Evolutionary conservation across 2,888 invertebrate species (phyloP).

Genomic region (Chrysomela aeneicollis): DNA sequence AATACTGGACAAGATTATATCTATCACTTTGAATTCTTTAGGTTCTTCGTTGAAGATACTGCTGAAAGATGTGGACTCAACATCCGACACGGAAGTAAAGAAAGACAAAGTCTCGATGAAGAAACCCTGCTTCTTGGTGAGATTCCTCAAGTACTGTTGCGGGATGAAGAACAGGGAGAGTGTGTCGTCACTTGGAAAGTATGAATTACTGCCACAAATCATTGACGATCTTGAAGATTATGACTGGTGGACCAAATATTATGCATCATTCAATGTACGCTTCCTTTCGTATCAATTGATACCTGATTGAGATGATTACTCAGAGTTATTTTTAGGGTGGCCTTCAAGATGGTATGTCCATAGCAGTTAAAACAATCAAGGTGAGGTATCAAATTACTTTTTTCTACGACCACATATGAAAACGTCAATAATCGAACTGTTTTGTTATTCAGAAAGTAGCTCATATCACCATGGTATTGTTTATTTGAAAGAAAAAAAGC

Average conservation of each 20-base stretch:
- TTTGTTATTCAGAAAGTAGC: too few relatives aligned
- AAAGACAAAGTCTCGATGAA: neutral
- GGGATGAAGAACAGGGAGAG: neutral
- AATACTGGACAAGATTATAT: too few relatives aligned
- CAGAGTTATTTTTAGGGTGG: neutral
- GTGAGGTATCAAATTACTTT: neutral
- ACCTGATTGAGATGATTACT: constrained; percentile 31
- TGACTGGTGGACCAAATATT: constrained; percentile 69
- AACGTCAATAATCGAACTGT: too few relatives aligned
- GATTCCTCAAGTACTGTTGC: neutral
- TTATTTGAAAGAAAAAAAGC: too few relatives aligned
- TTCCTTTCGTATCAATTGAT: too few relatives aligned
- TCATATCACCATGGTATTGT: too few relatives aligned
- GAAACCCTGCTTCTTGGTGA: neutral
- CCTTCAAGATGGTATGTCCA: too few relatives aligned
- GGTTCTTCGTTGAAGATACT: neutral
- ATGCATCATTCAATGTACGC: constrained; percentile 53
- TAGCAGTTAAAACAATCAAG: neutral
- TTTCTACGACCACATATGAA: too few relatives aligned
- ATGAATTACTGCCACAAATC: constrained; percentile 30
- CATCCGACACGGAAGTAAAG: neutral
- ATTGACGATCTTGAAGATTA: constrained; percentile 56
- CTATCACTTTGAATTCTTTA: neutral
- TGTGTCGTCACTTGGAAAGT: constrained; percentile 21
- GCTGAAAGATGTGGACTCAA: neutral